Percentiles rank a stretch among this genome's conserved stretches.
These are phyloP conservation scores for Pseudomyrmex cubaensis DNA, from an alignment of 1,140 invertebrate species.

Conservation along the genomic window DNA sequence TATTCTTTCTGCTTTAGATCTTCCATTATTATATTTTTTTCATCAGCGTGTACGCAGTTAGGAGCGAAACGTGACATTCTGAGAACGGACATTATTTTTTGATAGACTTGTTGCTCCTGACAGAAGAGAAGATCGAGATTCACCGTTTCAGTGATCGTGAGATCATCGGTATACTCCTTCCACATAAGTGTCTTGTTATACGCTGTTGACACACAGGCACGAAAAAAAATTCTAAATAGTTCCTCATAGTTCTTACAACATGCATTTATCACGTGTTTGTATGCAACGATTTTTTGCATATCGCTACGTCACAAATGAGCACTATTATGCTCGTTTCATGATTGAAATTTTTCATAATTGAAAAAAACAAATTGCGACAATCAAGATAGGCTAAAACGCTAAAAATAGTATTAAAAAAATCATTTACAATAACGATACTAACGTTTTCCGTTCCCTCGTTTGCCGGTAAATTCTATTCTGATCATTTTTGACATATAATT, in stretches of 20 bases:
- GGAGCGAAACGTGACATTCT: constrained; percentile 72
- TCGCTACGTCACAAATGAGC: no score
- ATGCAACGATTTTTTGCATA: no score
- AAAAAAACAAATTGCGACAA: not conserved
- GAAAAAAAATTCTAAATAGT: constrained; percentile 31
- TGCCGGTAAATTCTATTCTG: constrained; percentile 75
- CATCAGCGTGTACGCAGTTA: constrained; percentile 70
- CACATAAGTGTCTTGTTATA: constrained; percentile 75
- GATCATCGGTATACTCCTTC: constrained; percentile 63
- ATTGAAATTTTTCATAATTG: no score
- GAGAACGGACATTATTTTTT: constrained; percentile 70
- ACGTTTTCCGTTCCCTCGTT: constrained; percentile 76
- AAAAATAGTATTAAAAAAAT: not conserved
- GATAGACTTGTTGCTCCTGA: constrained; percentile 77
- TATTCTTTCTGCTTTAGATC: constrained; percentile 80
- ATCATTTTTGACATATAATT: constrained; percentile 82
- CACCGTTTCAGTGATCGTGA: constrained; percentile 25
- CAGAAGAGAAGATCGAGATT: constrained; percentile 70
- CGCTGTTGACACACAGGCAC: constrained; percentile 51
- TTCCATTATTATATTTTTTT: constrained; percentile 80
- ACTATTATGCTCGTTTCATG: no score
- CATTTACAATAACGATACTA: constrained; percentile 61
- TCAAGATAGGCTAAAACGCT: not conserved
- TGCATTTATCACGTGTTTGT: not conserved
- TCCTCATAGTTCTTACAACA: not conserved